phyloP scores from a whole-genome alignment of 2,888 invertebrate genomes.

The Fissipunctia ypsillon region DNA sequence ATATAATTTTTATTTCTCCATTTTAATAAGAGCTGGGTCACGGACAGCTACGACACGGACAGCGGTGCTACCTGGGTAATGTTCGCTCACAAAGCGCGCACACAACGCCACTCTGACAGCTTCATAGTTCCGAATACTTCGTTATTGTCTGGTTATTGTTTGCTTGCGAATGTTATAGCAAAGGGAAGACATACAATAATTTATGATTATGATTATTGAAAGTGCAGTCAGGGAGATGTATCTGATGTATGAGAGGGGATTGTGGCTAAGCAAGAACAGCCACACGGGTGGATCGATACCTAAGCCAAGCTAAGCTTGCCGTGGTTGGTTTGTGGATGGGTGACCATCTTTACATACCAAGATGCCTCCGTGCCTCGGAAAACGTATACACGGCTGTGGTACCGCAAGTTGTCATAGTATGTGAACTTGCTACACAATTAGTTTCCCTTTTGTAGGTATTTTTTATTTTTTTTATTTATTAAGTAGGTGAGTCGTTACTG shows the following conservation, averaged over 20 bases:
- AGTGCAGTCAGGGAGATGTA: not conserved
- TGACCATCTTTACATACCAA: no score
- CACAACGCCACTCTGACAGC: slow-evolving; percentile 15
- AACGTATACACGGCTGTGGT: not conserved
- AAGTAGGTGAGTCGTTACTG: not conserved
- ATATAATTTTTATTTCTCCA: slow-evolving; percentile 9
- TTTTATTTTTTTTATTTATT: no score
- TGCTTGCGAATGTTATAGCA: not conserved
- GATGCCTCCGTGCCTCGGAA: no score
- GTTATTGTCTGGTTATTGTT: slow-evolving; percentile 10
- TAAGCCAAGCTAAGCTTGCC: no score
- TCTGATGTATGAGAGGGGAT: no score
- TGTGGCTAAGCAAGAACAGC: no score
- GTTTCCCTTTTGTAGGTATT: not conserved
- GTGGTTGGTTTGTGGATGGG: no score
- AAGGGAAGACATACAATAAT: not conserved
- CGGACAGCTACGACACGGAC: not conserved
- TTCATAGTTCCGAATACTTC: slow-evolving; percentile 33
- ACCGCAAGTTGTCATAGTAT: not conserved
- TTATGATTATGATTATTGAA: not conserved
- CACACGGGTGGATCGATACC: no score
- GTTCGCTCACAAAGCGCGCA: slow-evolving; percentile 41
- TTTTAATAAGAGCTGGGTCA: slow-evolving; percentile 16
- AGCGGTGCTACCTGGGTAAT: slow-evolving; percentile 22
- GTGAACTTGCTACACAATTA: not conserved